Base-by-base conservation (phyloP, 2,888 invertebrate genomes). In the Pardosa pseudoannulata region DNA sequence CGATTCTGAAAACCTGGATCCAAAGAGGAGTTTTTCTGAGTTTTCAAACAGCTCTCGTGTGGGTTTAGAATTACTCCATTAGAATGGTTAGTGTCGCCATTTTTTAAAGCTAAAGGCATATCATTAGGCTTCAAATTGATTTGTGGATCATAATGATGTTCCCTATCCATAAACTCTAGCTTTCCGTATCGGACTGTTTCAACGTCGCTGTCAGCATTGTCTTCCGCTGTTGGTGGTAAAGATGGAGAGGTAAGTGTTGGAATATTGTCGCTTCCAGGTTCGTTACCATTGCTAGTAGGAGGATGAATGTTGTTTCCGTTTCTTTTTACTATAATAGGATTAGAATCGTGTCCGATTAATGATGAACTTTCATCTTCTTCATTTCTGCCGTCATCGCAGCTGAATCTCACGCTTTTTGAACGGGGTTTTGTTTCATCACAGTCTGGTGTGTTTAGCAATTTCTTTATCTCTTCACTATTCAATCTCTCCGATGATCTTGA, bases 351-450 rank as follows among this genome's bases (percentile, higher is more conserved):
- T 19, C 19, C 31, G n/a, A 72, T 27, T 0, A 72, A n/a, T 7
- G 72, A 72, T 29, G 16, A 31, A 31, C 39, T 28, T 56, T 72
- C 72, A n/a, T 56, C 23, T 71, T 71, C 71, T 23, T 36, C 39
- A 23, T 27, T 39, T 16, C 13, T 50, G 1, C 56, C 56, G 9
- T 31, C 31, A 31, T 72, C 27, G 19, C 72, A 75, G 11, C 31
- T 39, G 29, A 83, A 83, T 32, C 79, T 67, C n/a, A 85, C 85
- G 27, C 73, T 73, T 36, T 85, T 85, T 6, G 65, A 36, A 71
- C 62, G 70, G 3, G 62, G 9, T 16, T 41, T 41, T 7, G 39
- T 31, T 70, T 23, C 16, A 23, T 28, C 39, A 11, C 5, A 16
- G 9, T 36, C 31, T 27, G 28, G 6, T 1, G 6, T 41, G 13